Evolutionary conservation across 2,797 vertebrate genomes (phyloP), one percentile per base, ranked within the genome.

Genomic region (Tamandua tetradactyla): DNA sequence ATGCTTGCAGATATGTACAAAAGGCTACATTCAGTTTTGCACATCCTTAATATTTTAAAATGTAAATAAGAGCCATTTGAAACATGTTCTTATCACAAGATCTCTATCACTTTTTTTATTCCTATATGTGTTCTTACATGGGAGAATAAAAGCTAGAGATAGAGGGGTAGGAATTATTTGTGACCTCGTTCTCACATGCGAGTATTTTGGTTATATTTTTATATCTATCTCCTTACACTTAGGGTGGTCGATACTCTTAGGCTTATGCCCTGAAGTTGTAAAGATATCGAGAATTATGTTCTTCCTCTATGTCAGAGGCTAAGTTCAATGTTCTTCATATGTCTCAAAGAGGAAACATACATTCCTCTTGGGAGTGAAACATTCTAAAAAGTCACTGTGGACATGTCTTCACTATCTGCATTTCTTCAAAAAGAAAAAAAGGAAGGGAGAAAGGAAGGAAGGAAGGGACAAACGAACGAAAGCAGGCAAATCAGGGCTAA

Each of bases 21-120:
- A 82, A 83, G 40, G 44, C 7, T 57, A 35, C 42, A 66, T 94
- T 91, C 18, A 37, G 42, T 75, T 78, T 87, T 93, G 79, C 69
- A 93, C 44, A 74, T 59, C 68, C 93, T 92, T 87, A 82, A 74
- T 25, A 74, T 75, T 87, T 87, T 76, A 78, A 94, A 90, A 27
- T 35, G 13, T 61, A 92, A 81, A 75, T 79, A 68, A 94, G 25
- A 88, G 10, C 4, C 40, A 79, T 23, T 95, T 80, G 66, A 76
- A 94, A 69, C 3, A 17, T 85, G 35, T 76, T 30, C 17, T 22
- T 88, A 12, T 81, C 85, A 78, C 23, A 87, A 82, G 13, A 10
- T 72, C 66, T 44, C 12, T 30, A 57, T 87, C 49, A n/a, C 44
- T 15, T 32, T 86, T 86, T 84, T 74, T 22, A 35, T 47, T 17